phyloP scores from a whole-genome alignment of 1,140 invertebrate species.

The Magallana ariakensis region DNA sequence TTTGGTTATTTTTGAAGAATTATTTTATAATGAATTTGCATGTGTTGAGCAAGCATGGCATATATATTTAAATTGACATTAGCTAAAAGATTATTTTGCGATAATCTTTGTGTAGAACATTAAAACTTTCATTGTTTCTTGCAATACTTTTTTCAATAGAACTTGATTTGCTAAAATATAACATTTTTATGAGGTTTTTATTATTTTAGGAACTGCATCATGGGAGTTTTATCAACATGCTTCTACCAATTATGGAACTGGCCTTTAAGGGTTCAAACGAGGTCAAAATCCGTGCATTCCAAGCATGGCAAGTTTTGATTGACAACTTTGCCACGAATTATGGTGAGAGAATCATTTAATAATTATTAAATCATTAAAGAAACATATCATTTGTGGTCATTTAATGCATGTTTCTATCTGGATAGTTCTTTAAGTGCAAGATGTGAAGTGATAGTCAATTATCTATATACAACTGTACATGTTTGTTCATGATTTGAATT shows the following conservation, averaged over 20 bases:
- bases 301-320: slow-evolving; percentile 71
- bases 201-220: slow-evolving; percentile 69
- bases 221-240: slow-evolving; percentile 68
- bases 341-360: slow-evolving; percentile 54
- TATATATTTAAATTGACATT: neutral
- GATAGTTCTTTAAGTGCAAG: too few relatives aligned
- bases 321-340: slow-evolving; percentile 72
- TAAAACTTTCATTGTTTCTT: too few relatives aligned
- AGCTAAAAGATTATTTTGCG: too few relatives aligned
- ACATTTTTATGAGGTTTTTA: neutral
- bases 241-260: slow-evolving; percentile 69
- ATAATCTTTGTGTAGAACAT: too few relatives aligned
- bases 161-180: neutral
- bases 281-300: slow-evolving; percentile 66
- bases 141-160: too few relatives aligned
- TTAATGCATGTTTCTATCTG: too few relatives aligned
- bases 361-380: neutral
- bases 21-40: neutral
- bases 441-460: too few relatives aligned
- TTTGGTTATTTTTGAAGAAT: too few relatives aligned
- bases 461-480: too few relatives aligned
- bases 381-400: too few relatives aligned
- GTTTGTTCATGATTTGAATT: too few relatives aligned
- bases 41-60: neutral
- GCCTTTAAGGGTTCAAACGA: slow-evolving; percentile 70